Evolutionary conservation across 2,113 vertebrate genomes (phyloP).

Genomic region (Oncorhynchus nerka): DNA sequence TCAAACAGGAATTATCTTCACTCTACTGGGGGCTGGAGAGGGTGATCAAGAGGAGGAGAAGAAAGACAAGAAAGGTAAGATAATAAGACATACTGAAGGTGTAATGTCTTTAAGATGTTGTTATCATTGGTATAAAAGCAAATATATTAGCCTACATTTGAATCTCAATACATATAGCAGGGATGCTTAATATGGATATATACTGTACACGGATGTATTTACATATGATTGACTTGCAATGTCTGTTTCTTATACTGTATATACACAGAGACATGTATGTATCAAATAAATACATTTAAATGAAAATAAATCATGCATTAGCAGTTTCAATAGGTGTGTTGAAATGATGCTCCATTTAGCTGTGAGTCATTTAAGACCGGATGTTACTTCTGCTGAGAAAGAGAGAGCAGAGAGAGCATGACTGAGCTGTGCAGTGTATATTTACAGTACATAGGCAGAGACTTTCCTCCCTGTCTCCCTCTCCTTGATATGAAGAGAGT

Average conservation of each 20-base stretch:
- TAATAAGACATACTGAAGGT: neutral
- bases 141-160: neutral
- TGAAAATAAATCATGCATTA: neutral
- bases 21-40: slow-evolving; percentile 49
- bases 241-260: neutral
- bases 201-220: neutral
- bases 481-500: slow-evolving; percentile 7
- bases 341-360: neutral
- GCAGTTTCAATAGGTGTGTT: neutral
- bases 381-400: neutral
- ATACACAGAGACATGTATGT: neutral
- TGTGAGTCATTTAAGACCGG: neutral
- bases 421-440: neutral
- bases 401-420: neutral
- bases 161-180: neutral
- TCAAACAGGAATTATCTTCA: slow-evolving; percentile 56
- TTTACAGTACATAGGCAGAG: neutral
- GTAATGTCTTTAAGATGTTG: neutral
- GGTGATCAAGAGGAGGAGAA: slow-evolving; percentile 37
- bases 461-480: neutral
- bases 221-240: neutral
- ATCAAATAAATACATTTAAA: too few relatives aligned
- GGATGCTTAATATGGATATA: too few relatives aligned
- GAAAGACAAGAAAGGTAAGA: slow-evolving; percentile 40
- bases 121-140: neutral